phyloP scores from a whole-genome alignment of 1,140 invertebrate species.

The Cyrtorhinus lividipennis region DNA sequence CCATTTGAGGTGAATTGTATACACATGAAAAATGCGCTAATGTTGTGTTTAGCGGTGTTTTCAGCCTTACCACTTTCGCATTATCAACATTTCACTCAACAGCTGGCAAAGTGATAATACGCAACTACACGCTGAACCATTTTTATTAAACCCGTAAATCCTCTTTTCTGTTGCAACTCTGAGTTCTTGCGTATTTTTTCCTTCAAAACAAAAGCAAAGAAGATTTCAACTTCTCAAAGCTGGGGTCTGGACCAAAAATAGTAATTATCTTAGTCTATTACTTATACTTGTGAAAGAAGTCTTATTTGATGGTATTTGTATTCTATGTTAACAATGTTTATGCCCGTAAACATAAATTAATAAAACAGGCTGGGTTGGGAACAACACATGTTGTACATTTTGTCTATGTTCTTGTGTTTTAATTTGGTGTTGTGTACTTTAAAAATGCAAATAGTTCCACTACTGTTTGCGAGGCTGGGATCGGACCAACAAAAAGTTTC shows the following conservation, averaged over 20 bases:
- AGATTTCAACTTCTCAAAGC: slow-evolving; percentile 1
- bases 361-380: background rate
- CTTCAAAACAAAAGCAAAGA: no score
- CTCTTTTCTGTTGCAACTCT: no score
- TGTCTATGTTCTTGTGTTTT: background rate
- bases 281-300: background rate
- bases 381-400: background rate
- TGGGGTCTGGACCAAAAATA: slow-evolving; percentile 2
- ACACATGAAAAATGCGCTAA: no score
- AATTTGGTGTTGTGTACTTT: slow-evolving; percentile 5
- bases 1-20: no score
- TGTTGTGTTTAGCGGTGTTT: no score
- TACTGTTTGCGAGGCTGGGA: slow-evolving; percentile 4
- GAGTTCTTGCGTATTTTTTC: no score
- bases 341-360: background rate
- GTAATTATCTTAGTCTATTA: slow-evolving; percentile 1
- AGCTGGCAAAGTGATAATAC: no score
- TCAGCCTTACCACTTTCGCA: no score
- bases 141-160: no score
- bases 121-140: no score
- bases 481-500: background rate
- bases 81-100: no score
- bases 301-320: background rate
- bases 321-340: background rate
- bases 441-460: slow-evolving; percentile 1